Evolutionary conservation across 2,888 invertebrate genomes (phyloP).

Genomic region (Sylvicola fuscatus): DNA sequence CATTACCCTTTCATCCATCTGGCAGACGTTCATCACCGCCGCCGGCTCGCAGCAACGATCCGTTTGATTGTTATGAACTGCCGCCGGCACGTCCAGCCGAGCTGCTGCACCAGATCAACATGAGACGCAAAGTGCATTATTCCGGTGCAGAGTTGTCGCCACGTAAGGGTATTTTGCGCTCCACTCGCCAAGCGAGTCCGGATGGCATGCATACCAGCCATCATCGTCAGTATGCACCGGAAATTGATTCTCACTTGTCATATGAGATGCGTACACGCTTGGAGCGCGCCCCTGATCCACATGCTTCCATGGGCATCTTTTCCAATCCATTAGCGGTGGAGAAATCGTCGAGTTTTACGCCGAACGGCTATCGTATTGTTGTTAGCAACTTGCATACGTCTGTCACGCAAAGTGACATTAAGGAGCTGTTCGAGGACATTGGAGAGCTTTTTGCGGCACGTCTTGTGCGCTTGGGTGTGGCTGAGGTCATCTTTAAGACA

Average conservation of each 20-base stretch:
- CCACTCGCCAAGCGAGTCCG: neutral
- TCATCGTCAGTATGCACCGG: slow-evolving; percentile 13
- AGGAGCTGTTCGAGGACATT: slow-evolving; percentile 88
- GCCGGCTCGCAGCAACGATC: slow-evolving; percentile 13
- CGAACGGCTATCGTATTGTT: slow-evolving; percentile 58
- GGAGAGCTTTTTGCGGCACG: slow-evolving; percentile 69
- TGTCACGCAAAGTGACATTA: slow-evolving; percentile 79
- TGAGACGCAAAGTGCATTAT: slow-evolving; percentile 15
- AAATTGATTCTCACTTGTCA: slow-evolving; percentile 18
- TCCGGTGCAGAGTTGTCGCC: slow-evolving; percentile 14
- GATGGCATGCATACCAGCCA: slow-evolving; percentile 7
- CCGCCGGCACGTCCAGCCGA: slow-evolving; percentile 8
- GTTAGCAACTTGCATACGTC: slow-evolving; percentile 75
- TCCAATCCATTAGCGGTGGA: slow-evolving; percentile 13
- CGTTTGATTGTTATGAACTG: slow-evolving; percentile 21
- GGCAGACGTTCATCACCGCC: slow-evolving; percentile 3
- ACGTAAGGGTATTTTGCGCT: slow-evolving; percentile 10
- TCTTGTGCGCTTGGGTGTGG: slow-evolving; percentile 68
- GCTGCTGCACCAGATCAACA: slow-evolving; percentile 6
- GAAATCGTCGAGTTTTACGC: neutral
- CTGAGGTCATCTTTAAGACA: slow-evolving; percentile 77
- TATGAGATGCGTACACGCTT: slow-evolving; percentile 22
- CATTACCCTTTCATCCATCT: slow-evolving; percentile 2
- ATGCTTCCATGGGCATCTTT: slow-evolving; percentile 22
- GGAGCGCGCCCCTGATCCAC: slow-evolving; percentile 20